Conservation (phyloP, 2,888 invertebrate genomes). For the Imbricaverruca yamaguchii region DNA sequence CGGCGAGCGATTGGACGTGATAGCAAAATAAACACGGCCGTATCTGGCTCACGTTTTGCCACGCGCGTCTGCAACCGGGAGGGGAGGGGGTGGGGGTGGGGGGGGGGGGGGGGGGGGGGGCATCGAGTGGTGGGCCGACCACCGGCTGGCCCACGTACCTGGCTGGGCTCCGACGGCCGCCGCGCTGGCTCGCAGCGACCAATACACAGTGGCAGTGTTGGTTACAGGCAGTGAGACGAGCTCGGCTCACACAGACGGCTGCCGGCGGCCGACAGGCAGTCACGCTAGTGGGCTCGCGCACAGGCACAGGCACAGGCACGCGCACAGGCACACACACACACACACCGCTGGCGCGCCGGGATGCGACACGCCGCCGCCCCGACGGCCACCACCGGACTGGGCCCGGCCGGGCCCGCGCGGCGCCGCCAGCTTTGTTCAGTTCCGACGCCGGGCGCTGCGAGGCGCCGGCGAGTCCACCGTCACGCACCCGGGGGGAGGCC, state of each 20-base stretch:
- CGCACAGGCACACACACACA: constrained; percentile 17
- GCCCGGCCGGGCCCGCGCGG: not conserved
- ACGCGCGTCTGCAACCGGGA: not conserved
- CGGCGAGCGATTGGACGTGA: not conserved
- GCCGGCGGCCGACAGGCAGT: not conserved
- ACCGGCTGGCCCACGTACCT: not conserved
- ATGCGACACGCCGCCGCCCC: not conserved
- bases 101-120: not conserved
- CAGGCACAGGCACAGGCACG: not conserved
- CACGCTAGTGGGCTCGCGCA: not conserved
- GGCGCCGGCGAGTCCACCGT: constrained; percentile 21
- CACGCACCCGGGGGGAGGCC: constrained; percentile 21
- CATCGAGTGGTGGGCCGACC: not conserved
- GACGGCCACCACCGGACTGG: not conserved
- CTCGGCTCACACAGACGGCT: not conserved
- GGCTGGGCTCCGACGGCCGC: not conserved
- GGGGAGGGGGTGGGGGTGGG: not conserved
- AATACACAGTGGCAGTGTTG: not conserved
- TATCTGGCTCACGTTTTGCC: not conserved
- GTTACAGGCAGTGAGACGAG: not conserved
- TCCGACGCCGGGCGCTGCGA: not conserved
- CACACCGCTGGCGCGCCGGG: not conserved
- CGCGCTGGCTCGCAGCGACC: not conserved
- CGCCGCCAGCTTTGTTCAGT: constrained; percentile 13
- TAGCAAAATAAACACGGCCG: not conserved